These are phyloP conservation scores for Amyelois transitella DNA, from an alignment of 1,140 invertebrate species.

Conservation along the genomic window DNA sequence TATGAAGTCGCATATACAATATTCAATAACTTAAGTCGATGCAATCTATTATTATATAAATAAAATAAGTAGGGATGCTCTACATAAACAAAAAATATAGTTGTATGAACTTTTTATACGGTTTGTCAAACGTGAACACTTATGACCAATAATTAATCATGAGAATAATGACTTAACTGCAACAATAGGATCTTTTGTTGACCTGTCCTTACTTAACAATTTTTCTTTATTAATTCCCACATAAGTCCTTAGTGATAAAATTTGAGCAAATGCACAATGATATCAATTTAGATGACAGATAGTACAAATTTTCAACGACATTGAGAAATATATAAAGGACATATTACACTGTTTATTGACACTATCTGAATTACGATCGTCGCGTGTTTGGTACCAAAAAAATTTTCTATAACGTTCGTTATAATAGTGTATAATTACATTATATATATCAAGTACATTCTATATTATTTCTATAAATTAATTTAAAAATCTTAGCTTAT, in stretches of 20 bases:
- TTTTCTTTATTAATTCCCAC: background rate
- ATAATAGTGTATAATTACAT: too few relatives aligned
- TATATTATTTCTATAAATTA: too few relatives aligned
- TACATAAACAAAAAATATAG: background rate
- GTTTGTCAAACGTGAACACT: background rate
- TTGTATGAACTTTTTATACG: background rate
- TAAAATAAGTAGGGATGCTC: too few relatives aligned
- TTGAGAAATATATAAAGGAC: background rate
- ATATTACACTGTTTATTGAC: too few relatives aligned
- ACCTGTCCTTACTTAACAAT: background rate
- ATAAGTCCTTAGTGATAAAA: background rate
- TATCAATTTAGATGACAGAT: background rate
- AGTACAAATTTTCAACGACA: background rate
- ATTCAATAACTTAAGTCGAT: too few relatives aligned
- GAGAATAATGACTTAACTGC: background rate
- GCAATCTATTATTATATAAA: too few relatives aligned
- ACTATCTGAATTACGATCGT: too few relatives aligned
- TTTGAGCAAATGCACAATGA: background rate
- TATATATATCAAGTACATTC: too few relatives aligned
- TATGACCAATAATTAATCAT: background rate
- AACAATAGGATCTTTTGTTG: background rate
- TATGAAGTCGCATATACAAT: too few relatives aligned
- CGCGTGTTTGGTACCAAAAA: too few relatives aligned
- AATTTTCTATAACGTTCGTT: too few relatives aligned
- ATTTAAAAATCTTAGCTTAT: too few relatives aligned